These are phyloP conservation scores for Scylla paramamosain DNA, from an alignment of 1,140 invertebrate species.

Conservation along the genomic window DNA sequence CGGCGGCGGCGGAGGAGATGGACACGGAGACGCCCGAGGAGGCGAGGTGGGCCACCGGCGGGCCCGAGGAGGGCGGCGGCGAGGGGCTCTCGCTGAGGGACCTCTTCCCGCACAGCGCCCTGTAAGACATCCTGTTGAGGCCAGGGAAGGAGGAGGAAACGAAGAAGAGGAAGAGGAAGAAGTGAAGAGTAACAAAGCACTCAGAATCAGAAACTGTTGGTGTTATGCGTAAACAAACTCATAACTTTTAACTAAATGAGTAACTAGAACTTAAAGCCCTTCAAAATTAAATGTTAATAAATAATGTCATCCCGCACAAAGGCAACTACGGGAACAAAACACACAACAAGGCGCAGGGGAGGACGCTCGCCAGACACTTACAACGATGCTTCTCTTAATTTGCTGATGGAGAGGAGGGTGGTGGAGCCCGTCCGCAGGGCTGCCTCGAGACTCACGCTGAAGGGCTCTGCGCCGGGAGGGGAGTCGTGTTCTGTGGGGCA, in stretches of 20 bases:
- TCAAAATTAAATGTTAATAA: no score
- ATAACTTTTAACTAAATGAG: no score
- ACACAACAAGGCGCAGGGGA: background rate
- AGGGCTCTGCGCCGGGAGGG: conserved; percentile 61
- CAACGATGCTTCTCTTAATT: conserved; percentile 69
- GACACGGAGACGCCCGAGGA: conserved; percentile 54
- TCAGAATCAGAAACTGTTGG: no score
- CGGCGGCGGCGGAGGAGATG: conserved; percentile 60
- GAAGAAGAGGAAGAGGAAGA: background rate
- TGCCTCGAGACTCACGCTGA: conserved; percentile 70
- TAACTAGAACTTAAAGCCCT: no score
- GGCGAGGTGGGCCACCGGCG: conserved; percentile 47
- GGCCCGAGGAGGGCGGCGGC: conserved; percentile 57
- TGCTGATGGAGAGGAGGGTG: conserved; percentile 70
- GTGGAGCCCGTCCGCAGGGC: conserved; percentile 69
- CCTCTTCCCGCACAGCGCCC: conserved; percentile 71
- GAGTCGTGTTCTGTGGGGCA: conserved; percentile 62
- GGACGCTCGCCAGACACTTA: conserved; percentile 45
- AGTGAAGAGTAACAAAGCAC: background rate
- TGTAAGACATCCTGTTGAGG: conserved; percentile 17
- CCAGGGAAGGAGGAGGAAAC: background rate
- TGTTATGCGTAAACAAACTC: no score
- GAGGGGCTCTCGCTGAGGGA: conserved; percentile 69
- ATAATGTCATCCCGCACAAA: no score
- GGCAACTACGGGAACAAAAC: background rate